Conservation (phyloP, 2,797 vertebrate genomes). For the Ambastaia sidthimunki region DNA sequence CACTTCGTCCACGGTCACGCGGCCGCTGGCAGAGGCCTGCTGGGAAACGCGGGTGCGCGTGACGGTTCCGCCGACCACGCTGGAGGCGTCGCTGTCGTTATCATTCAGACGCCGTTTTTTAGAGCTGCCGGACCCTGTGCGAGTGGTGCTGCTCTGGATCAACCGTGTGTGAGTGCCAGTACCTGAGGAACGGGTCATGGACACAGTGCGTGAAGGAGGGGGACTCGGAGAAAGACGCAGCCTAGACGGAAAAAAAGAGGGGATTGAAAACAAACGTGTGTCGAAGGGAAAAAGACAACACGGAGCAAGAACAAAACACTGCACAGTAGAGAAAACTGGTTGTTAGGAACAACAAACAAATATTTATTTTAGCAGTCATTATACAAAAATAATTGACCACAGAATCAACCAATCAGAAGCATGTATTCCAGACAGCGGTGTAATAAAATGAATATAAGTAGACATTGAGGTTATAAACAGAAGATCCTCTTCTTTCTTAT, state of each 20-base stretch:
- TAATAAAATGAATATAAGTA: too few species aligned
- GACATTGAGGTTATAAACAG: too few species aligned
- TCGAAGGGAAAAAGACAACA: too few species aligned
- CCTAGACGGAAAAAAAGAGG: constrained; percentile 66
- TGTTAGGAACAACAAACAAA: too few species aligned
- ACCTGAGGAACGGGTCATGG: constrained; percentile 71
- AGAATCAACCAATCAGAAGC: too few species aligned
- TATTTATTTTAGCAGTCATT: too few species aligned
- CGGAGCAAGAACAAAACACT: too few species aligned
- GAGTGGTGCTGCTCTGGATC: constrained; percentile 76
- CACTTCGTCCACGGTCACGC: constrained; percentile 90
- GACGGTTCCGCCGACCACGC: constrained; percentile 72
- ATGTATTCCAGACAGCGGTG: too few species aligned
- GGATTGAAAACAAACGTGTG: too few species aligned
- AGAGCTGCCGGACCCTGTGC: constrained; percentile 74
- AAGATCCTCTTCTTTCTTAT: too few species aligned
- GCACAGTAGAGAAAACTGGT: too few species aligned
- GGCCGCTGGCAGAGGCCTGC: constrained; percentile 90
- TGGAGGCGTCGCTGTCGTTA: constrained; percentile 77
- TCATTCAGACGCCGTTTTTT: constrained; percentile 90
- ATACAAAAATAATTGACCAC: too few species aligned
- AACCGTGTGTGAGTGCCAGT: constrained; percentile 75
- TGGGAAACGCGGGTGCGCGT: constrained; percentile 87
- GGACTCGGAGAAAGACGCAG: constrained; percentile 91
- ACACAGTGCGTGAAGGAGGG: constrained; percentile 71